Base-by-base conservation (phyloP, 2,113 vertebrate species). In the Hemibagrus wyckioides region DNA sequence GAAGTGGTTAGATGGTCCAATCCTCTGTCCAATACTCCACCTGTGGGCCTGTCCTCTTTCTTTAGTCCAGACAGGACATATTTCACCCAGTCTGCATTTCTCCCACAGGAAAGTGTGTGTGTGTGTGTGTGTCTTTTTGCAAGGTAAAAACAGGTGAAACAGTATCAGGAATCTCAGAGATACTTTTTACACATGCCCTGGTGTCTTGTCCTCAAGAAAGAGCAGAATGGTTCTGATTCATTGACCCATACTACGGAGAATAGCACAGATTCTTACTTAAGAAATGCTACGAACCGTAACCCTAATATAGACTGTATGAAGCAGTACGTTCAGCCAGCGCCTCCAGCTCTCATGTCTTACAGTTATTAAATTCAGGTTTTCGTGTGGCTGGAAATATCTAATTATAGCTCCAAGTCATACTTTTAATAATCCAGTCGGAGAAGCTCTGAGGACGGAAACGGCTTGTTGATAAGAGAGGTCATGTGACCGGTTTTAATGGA, bases 11-110 rank as follows among this genome's bases (percentile, higher is more conserved):
- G 76, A 48, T 63, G 83, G 75, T 86, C 28, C 10, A 48, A 80
- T 2, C 6, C 81, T 84, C 80, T 56, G 82, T 89, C 80, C 67
- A 76, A 39, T 54, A 59, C 39, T 82, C 87, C 88, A 89, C 88
- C 90, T 92, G 90, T 90, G 89, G 83, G 87, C 83, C 30, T 2
- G 56, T 59, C 59, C 73, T 85, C 82, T 87, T 89, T 65, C 11
- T 82, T 14, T 23, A 23, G 61, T 57, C 50, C 50, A 67, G 63
- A 82, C 63, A 71, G 52, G 79, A 81, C 79, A 85, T 81, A 85
- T 23, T 59, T 87, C 21, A 61, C 21, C 65, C 86, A 69, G 85
- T 28, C 48, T 59, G 63, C 23, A 25, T 59, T 76, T n/a, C 44
- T 82, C 80, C 77, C 80, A 50, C 54, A 83, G 65, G 80, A 65